Evolutionary conservation across 2,797 vertebrate genomes (phyloP).

Genomic region (Chanos chanos): DNA sequence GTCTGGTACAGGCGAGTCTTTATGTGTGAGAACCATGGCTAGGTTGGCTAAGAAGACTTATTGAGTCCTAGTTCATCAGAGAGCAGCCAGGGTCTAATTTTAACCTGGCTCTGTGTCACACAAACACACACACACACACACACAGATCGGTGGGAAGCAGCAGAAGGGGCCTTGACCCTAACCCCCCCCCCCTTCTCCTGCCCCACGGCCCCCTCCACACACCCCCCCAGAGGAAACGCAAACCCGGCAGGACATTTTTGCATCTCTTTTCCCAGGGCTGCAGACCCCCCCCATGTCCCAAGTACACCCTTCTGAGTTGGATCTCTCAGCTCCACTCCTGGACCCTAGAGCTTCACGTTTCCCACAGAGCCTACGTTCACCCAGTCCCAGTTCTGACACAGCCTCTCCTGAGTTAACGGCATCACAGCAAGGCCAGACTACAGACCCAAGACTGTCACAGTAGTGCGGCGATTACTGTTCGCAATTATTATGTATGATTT

Average conservation of each 20-base stretch:
- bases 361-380: no score
- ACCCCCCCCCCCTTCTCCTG: conserved; percentile 79
- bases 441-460: no score
- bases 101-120: conserved; percentile 69
- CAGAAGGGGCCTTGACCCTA: conserved; percentile 82
- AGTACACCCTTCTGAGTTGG: conserved; percentile 14
- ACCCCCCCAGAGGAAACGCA: conserved; percentile 68
- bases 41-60: no score
- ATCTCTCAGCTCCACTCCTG: no score
- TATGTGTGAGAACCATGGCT: no score
- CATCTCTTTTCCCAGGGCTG: conserved; percentile 46
- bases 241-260: conserved; percentile 77
- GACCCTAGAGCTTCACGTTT: no score
- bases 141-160: conserved; percentile 83
- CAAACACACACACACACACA: neutral
- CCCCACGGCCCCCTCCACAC: conserved; percentile 58
- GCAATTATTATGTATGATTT: no score
- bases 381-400: no score
- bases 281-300: conserved; percentile 1
- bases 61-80: conserved; percentile 65
- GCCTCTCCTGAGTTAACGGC: no score
- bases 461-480: no score
- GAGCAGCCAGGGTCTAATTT: conserved; percentile 81
- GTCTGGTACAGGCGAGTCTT: no score
- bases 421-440: no score